Conservation (phyloP, 1,140 invertebrate species). For the Drosophila pseudoobscura region DNA sequence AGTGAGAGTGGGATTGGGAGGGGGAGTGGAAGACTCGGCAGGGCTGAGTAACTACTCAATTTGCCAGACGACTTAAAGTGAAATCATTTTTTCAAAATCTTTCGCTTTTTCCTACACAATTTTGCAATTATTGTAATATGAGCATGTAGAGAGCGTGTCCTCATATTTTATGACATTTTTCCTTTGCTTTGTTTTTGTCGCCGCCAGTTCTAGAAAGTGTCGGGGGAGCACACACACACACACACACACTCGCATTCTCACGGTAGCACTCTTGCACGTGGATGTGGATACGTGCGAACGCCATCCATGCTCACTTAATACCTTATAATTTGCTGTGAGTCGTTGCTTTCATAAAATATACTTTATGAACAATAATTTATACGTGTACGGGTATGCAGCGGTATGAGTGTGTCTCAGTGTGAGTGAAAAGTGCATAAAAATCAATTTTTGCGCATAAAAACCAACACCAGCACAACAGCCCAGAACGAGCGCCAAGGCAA, state of each 20-base stretch:
- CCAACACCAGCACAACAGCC: slow-evolving; percentile 37
- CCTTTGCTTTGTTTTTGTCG: slow-evolving; percentile 25
- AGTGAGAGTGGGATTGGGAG: slow-evolving; percentile 5
- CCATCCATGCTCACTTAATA: slow-evolving; percentile 76
- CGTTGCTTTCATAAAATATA: slow-evolving; percentile 81
- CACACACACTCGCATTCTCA: slow-evolving; percentile 9
- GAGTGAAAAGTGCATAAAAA: slow-evolving; percentile 77
- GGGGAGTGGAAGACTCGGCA: slow-evolving; percentile 1
- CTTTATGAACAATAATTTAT: slow-evolving; percentile 82
- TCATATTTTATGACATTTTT: slow-evolving; percentile 72
- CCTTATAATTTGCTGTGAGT: slow-evolving; percentile 81
- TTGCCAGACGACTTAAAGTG: slow-evolving; percentile 69
- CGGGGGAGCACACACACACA: slow-evolving; percentile 24
- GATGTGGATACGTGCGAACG: slow-evolving; percentile 57
- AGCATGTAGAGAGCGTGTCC: slow-evolving; percentile 33
- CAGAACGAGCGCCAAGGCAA: slow-evolving; percentile 11
- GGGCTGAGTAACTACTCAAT: slow-evolving; percentile 68
- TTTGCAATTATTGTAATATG: slow-evolving; percentile 79
- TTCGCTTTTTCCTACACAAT: slow-evolving; percentile 58
- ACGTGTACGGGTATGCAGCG: slow-evolving; percentile 47
- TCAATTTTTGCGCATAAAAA: slow-evolving; percentile 78
- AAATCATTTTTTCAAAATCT: slow-evolving; percentile 72
- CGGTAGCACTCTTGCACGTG: slow-evolving; percentile 4
- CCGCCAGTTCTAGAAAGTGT: slow-evolving; percentile 42
- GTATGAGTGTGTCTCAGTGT: slow-evolving; percentile 19